Evolutionary conservation across 2,797 vertebrate genomes (phyloP).

Genomic region (Benthosema pterotum): DNA sequence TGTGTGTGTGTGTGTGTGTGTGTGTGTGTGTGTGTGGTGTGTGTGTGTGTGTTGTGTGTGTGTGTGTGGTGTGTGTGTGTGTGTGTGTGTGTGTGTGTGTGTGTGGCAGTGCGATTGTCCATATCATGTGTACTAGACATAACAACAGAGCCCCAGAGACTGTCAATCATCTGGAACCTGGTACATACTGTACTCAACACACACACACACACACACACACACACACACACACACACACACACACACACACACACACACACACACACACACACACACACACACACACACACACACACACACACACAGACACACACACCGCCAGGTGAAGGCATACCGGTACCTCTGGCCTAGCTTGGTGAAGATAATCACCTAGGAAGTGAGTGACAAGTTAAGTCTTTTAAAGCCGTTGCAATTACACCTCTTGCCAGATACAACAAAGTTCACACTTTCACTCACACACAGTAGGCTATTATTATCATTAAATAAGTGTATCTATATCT

Average conservation of each 20-base stretch:
- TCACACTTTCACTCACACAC: neutral
- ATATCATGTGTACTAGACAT: too few relatives aligned
- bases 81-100: too few relatives aligned
- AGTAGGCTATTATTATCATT: neutral
- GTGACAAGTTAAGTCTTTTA: too few relatives aligned
- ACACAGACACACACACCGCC: neutral
- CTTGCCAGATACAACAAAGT: too few relatives aligned
- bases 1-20: too few relatives aligned
- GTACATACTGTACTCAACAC: neutral
- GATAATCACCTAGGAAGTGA: too few relatives aligned
- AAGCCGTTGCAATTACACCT: too few relatives aligned
- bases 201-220: conserved; percentile 1
- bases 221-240: neutral
- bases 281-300: conserved; percentile 1
- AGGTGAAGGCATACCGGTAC: neutral
- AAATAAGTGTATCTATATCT: neutral
- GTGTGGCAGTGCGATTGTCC: too few relatives aligned
- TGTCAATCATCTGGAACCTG: too few relatives aligned
- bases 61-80: too few relatives aligned
- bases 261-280: neutral
- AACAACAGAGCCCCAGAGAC: too few relatives aligned
- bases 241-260: neutral
- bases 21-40: neutral
- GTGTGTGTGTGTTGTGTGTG: neutral
- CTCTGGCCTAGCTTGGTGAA: neutral